These are phyloP conservation scores for Troilus luridus DNA, from an alignment of 2,888 invertebrate genomes.

Conservation along the genomic window DNA sequence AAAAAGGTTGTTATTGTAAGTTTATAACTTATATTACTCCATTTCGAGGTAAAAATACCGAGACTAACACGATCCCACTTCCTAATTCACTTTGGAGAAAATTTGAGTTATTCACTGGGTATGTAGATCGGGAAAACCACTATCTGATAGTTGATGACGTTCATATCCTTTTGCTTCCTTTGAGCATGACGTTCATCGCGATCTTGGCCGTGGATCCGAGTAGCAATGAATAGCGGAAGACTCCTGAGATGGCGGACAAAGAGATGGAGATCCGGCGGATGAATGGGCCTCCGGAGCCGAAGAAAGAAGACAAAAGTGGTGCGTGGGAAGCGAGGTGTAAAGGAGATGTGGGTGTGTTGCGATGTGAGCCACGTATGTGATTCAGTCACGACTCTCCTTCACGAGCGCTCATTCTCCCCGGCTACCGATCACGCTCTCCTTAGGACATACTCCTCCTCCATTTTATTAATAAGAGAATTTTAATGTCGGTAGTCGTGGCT, in stretches of 20 bases:
- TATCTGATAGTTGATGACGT: neutral
- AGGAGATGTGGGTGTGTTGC: conserved; percentile 43
- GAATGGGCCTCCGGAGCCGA: neutral
- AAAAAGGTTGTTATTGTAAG: too few species aligned
- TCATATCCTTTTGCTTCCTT: neutral
- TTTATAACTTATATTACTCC: too few species aligned
- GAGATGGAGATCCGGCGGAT: neutral
- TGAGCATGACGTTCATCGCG: conserved; percentile 13
- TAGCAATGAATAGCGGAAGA: neutral
- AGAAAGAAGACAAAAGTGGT: conserved; percentile 21
- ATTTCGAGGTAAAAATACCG: too few species aligned
- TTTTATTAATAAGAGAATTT: conserved; percentile 49
- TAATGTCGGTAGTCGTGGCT: conserved; percentile 39
- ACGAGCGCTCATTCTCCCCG: conserved; percentile 32
- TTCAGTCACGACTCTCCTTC: neutral
- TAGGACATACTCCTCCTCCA: conserved; percentile 12
- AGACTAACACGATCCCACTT: too few species aligned
- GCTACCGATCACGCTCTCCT: conserved; percentile 37
- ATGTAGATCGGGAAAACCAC: neutral
- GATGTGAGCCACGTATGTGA: conserved; percentile 47
- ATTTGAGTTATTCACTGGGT: too few species aligned
- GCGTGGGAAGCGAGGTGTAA: conserved; percentile 31
- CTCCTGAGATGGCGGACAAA: neutral
- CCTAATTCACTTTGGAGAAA: too few species aligned
- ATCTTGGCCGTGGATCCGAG: neutral